These are phyloP conservation scores for Peromyscus leucopus DNA, from an alignment of 2,113 vertebrate species.

Conservation along the genomic window DNA sequence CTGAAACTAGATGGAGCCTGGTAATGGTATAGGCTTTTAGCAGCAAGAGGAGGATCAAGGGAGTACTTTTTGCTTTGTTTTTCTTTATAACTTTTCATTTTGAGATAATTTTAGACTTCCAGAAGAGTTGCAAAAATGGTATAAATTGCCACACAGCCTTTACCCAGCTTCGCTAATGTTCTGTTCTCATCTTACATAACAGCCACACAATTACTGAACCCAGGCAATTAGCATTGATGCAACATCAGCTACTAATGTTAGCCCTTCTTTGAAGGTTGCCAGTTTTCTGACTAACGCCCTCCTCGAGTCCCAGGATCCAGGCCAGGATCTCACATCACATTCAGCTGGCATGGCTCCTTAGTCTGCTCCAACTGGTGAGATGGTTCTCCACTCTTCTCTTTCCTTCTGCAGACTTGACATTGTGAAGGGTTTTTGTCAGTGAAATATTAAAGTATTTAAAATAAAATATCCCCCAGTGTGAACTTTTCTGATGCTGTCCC, in stretches of 20 bases:
- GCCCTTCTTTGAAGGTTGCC: background rate
- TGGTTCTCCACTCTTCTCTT: background rate
- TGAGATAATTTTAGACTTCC: slow-evolving; percentile 56
- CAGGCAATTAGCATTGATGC: background rate
- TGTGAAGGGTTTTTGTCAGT: slow-evolving; percentile 5
- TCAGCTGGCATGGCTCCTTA: background rate
- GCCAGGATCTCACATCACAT: slow-evolving; percentile 19
- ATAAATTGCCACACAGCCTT: slow-evolving; percentile 22
- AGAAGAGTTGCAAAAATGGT: slow-evolving; percentile 59
- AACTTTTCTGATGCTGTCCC: background rate
- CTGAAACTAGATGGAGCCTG: background rate
- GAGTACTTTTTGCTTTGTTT: background rate
- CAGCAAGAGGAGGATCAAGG: background rate
- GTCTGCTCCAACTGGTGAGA: background rate
- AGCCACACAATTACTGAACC: background rate
- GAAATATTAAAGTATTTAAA: background rate
- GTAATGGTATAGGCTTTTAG: background rate
- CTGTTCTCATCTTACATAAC: background rate
- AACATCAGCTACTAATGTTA: slow-evolving; percentile 20
- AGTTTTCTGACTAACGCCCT: slow-evolving; percentile 43
- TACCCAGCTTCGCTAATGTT: background rate
- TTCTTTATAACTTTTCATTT: slow-evolving; percentile 2
- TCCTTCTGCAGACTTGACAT: slow-evolving; percentile 11
- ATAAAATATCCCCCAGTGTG: background rate
- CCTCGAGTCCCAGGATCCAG: background rate